Percentiles rank a stretch among this genome's conserved stretches.
phyloP scores from a whole-genome alignment of 2,888 invertebrate genomes.

The Bursaphelenchus okinawaensis region DNA sequence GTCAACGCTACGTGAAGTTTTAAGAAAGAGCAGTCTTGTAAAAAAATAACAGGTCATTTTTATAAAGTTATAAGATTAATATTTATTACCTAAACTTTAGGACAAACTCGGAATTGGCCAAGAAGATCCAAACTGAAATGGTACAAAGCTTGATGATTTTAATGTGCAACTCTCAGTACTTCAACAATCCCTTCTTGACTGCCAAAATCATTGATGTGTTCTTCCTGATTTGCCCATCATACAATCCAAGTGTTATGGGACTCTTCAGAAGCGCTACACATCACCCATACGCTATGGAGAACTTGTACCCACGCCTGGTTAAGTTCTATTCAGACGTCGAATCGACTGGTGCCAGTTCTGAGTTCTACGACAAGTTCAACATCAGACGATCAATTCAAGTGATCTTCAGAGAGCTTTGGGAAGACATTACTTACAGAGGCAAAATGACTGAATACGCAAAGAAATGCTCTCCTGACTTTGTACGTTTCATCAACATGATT shows the following conservation, averaged over 20 bases:
- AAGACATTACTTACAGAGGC: conserved; percentile 76
- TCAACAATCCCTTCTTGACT: conserved; percentile 91
- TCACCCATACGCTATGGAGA: conserved; percentile 70
- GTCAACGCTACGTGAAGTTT: neutral
- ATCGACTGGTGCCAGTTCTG: conserved; percentile 91
- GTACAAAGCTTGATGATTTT: conserved; percentile 82
- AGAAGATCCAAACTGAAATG: conserved; percentile 72
- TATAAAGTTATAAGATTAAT: neutral
- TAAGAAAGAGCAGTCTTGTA: neutral
- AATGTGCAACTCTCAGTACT: conserved; percentile 80
- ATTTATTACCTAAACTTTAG: conserved; percentile 60
- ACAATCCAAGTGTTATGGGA: conserved; percentile 14
- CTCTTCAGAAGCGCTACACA: conserved; percentile 24
- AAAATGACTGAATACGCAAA: conserved; percentile 81
- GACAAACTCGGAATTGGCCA: conserved; percentile 72
- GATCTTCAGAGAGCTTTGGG: conserved; percentile 89
- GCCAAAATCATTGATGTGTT: conserved; percentile 67
- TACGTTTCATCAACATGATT: conserved; percentile 87
- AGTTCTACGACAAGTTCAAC: conserved; percentile 98
- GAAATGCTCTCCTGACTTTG: conserved; percentile 65
- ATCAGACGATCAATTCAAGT: conserved; percentile 94
- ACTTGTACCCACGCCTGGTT: conserved; percentile 83
- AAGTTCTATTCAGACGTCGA: conserved; percentile 87
- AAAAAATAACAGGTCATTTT: neutral
- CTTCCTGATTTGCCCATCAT: conserved; percentile 30